Evolutionary conservation across 2,797 vertebrate genomes (phyloP).

Genomic region (Moxostoma hubbsi): DNA sequence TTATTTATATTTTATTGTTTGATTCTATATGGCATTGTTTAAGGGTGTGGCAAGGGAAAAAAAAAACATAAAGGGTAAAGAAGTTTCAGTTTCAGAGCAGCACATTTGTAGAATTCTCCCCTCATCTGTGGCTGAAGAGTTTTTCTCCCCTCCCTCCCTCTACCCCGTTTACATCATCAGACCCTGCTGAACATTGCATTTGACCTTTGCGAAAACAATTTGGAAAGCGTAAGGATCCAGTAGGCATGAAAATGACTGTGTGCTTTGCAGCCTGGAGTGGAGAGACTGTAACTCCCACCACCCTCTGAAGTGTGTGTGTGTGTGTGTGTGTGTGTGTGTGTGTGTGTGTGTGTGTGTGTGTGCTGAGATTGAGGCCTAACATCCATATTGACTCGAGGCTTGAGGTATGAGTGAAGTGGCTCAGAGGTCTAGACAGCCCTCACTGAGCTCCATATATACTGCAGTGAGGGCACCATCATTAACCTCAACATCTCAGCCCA

Average conservation of each 20-base stretch:
- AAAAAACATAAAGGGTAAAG: neutral
- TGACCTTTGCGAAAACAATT: constrained; percentile 65
- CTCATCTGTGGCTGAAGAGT: constrained; percentile 19
- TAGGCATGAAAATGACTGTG: constrained; percentile 54
- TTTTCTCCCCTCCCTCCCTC: constrained; percentile 17
- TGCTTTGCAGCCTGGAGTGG: constrained; percentile 45
- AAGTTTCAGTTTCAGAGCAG: constrained; percentile 13
- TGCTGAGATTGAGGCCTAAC: constrained; percentile 22
- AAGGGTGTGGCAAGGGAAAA: neutral
- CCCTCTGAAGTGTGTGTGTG: constrained; percentile 9
- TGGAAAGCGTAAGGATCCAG: constrained; percentile 51
- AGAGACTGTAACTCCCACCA: constrained; percentile 45
- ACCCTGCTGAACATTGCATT: constrained; percentile 54
- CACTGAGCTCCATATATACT: constrained; percentile 40
- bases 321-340: neutral
- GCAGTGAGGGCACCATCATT: constrained; percentile 44
- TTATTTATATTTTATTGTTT: constrained; percentile 19
- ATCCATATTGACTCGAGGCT: constrained; percentile 36
- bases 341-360: neutral
- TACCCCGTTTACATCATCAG: constrained; percentile 42
- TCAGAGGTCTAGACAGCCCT: constrained; percentile 35
- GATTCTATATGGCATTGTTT: no score
- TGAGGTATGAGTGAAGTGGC: constrained; percentile 40
- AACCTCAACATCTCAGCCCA: constrained; percentile 45
- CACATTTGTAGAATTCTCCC: constrained; percentile 2